Base-by-base conservation (phyloP, 2,797 vertebrate species). In the Cyclopterus lumpus region DNA sequence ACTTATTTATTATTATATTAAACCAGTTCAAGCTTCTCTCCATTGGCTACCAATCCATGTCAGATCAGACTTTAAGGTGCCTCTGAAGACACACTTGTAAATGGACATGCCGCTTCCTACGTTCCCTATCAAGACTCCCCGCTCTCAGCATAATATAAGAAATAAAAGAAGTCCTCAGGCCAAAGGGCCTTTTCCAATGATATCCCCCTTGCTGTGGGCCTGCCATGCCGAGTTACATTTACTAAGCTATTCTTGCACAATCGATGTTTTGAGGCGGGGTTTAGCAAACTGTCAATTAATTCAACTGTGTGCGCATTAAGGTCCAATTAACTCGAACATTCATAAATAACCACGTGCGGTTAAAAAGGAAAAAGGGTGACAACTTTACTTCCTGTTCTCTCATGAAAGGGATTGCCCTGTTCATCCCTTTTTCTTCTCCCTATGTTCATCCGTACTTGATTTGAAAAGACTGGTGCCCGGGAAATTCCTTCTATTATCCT, bases 401-500 rank as follows among this genome's bases (percentile, higher is more conserved):
- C 0, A 46, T 57, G n/a, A n/a, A n/a, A n/a, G 10, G 11, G 11
- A 6, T 68, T 20, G 7, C 6, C 26, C 15, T 74, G 57, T 72
- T 75, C 46, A 55, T 30, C 24, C 24, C 16, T 8, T 16, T 36
- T 68, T 59, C n/a, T 61, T 32, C 40, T 22, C 14, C 12, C 15
- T 20, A 4, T 14, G 6, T 28, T 62, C 15, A 42, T 58, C 42
- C 18, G 2, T 15, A 61, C 22, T 55, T 53, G 36, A 73, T 59
- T 48, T 55, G 3, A 18, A 49, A 42, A 58, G 11, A 3, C n/a
- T 44, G 22, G 42, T 61, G 34, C 67, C 20, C 3, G 2, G 5
- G 3, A 26, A 49, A 64, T 67, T 74, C 42, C 32, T 66, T 70
- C 51, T 53, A 36, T 49, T 36, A 7, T 59, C 3, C 16, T 46